Evolutionary conservation across 2,797 vertebrate species (phyloP), one percentile per base, ranked within the genome.

Genomic region (Cichlasoma orientale): DNA sequence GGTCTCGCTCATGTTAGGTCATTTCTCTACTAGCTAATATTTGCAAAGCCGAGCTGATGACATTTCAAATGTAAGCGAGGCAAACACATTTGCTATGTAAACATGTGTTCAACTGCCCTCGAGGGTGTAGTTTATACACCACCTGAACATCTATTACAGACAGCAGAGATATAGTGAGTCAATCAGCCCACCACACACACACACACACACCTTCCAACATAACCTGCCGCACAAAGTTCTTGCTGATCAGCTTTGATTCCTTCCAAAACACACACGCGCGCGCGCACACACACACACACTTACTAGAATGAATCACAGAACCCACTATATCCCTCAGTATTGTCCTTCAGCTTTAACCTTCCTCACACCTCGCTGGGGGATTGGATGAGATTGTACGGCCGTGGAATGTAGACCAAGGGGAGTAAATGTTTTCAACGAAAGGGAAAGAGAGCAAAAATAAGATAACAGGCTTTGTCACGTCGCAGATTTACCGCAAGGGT

Each of bases 81-180:
- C 86, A 84, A 94, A 94, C 89, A 93, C 93, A 92, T 87, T 84
- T 89, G 89, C 92, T 93, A 89, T 93, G 89, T 94, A 90, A 92
- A 94, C 92, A 92, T 92, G 91, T 90, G 91, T 90, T 91, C 72
- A 82, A 86, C 82, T 85, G 84, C 86, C 86, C 84, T 79, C 79
- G 18, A 74, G 71, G 74, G 71, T 77, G 75, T 81, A 44, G 68
- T 61, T 83, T 16, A 82, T 81, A 80, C 84, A 71, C 63, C 63
- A 73, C 83, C 54, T 92, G 82, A 88, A 87, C 88, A 82, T 80
- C 86, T 73, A 74, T 80, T 55, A 82, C 78, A 79, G 78, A 79
- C 86, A 77, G 83, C 78, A 33, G 72, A 80, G 61, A 88, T 25
- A 86, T 14, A 70, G 72, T 9, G 33, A 55, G 56, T 80, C 72